phyloP scores from a whole-genome alignment of 2,113 vertebrate genomes.

The Nannospalax galili region DNA sequence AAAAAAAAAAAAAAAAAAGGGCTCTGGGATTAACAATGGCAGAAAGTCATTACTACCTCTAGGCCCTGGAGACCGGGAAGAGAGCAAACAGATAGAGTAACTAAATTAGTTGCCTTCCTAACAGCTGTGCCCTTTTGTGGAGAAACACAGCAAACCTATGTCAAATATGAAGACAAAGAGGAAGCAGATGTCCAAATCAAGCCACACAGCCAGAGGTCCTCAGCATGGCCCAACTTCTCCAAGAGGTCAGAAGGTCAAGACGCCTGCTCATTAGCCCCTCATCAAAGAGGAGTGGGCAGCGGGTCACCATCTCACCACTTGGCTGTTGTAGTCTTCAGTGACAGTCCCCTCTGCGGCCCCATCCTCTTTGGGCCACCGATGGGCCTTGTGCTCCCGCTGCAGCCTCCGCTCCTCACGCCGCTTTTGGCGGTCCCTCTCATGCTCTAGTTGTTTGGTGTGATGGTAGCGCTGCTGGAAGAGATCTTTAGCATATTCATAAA shows the following conservation, averaged over 20 bases:
- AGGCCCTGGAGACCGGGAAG: too few species aligned
- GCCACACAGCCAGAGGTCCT: background rate
- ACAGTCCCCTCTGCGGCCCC: conserved; percentile 83
- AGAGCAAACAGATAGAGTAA: too few species aligned
- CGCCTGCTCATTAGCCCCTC: background rate
- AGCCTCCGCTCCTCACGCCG: conserved; percentile 91
- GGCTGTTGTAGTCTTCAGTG: conserved; percentile 98
- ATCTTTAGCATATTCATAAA: conserved; percentile 96
- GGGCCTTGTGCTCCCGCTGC: conserved; percentile 90
- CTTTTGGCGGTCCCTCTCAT: conserved; percentile 91
- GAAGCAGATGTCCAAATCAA: background rate
- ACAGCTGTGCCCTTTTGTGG: too few species aligned
- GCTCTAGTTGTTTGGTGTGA: conserved; percentile 93
- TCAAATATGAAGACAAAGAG: conserved; percentile 72
- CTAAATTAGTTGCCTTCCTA: too few species aligned
- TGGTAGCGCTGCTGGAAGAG: conserved; percentile 98
- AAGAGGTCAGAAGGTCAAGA: background rate
- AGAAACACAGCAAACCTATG: too few species aligned
- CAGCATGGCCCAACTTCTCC: background rate
- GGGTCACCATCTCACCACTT: conserved; percentile 95
- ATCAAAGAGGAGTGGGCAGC: background rate
- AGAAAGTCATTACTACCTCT: too few species aligned
- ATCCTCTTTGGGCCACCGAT: conserved; percentile 85
- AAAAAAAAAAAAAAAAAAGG: too few species aligned
- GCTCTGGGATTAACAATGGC: too few species aligned